phyloP scores from a whole-genome alignment of 2,113 vertebrate species.

The Galemys pyrenaicus region DNA sequence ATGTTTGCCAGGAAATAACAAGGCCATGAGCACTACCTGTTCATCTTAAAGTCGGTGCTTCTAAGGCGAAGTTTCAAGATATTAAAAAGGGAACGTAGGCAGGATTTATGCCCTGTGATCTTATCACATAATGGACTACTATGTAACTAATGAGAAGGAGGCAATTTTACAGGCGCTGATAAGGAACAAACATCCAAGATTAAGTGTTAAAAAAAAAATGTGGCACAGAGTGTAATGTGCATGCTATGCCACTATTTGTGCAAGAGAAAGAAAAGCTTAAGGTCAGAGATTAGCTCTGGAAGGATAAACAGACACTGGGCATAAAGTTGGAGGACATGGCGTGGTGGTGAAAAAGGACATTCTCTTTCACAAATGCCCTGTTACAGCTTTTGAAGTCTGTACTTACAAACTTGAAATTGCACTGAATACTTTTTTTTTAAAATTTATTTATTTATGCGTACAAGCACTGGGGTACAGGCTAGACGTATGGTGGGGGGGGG shows the following conservation, averaged over 20 bases:
- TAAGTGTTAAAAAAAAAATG: background rate
- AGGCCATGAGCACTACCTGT: background rate
- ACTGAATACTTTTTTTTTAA: background rate
- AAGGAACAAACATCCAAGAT: background rate
- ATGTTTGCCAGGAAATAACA: background rate
- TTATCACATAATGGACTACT: background rate
- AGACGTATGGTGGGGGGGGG: too few species aligned
- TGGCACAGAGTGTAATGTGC: background rate
- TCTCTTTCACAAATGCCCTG: background rate
- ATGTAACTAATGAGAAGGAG: background rate
- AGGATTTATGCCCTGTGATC: background rate
- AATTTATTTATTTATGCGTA: background rate
- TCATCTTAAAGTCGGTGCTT: background rate
- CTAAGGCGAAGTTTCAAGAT: background rate
- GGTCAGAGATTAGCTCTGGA: background rate
- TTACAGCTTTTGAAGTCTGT: background rate
- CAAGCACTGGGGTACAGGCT: too few species aligned
- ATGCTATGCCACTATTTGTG: background rate
- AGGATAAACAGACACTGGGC: background rate
- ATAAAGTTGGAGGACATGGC: background rate
- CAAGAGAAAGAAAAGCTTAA: background rate
- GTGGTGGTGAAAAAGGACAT: background rate
- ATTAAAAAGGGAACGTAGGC: background rate
- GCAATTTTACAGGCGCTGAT: background rate
- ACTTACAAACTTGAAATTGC: background rate